Evolutionary conservation across 2,113 vertebrate species (phyloP), one percentile per base, ranked within the genome.

Genomic region (Sander vitreus): DNA sequence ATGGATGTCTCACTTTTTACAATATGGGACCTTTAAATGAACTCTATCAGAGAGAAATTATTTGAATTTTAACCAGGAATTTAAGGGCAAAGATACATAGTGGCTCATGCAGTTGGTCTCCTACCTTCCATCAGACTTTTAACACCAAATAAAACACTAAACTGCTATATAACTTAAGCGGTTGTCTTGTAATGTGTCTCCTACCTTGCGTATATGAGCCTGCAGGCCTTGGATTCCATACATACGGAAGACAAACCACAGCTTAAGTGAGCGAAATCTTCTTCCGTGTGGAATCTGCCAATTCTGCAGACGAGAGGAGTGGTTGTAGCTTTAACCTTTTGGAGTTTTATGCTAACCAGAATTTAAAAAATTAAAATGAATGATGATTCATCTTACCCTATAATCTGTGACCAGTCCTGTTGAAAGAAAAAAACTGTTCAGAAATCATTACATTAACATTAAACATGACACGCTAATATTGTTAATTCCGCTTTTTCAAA

Each of bases 201-300:
- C 36, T 93, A 96, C 96, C 97, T 98, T 98, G 81, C 96, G 97
- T 88, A 99, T 97, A 74, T 98, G 77, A 30, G 95, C 95, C 92
- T 99, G 98, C 85, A 99, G 94, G 11, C 97, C 96, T 10, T 78
- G 93, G 70, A 98, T 91, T 0, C 98, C 98, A 0, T 97, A 99
- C 93, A 97, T 88, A 72, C 98, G 95, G 77, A 99, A 97, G 27
- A 99, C 98, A 73, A 99, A 99, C 98, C 98, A 99, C 92, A 99
- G 82, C 92, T 99, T 99, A 78, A 99, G 91, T 3, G 98, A 97
- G 55, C 98, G 97, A 88, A 99, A 99, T 83, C 98, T 93, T 76
- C 98, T 96, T 8, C 98, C 98, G 78, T 99, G 90, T 0, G 98
- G 98, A 74, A 99, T 96, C 89, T 99, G 97, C 98, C 98, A 99